phyloP scores from a whole-genome alignment of 2,888 invertebrate species.

The Andrena fulva region DNA sequence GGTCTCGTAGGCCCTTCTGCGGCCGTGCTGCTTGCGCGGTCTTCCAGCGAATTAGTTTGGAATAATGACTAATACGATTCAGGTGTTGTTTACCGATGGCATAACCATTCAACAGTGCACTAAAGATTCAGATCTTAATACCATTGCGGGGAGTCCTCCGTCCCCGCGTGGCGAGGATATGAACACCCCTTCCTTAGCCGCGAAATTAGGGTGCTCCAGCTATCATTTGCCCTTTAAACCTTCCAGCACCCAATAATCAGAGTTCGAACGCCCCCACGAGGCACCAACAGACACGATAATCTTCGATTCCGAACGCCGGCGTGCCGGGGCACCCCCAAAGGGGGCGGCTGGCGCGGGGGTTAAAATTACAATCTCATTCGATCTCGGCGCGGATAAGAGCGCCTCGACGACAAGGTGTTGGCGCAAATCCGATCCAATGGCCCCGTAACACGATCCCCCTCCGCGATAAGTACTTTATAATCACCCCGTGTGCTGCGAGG shows the following conservation, averaged over 20 bases:
- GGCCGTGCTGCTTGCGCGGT: too few relatives aligned
- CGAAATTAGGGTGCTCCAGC: too few relatives aligned
- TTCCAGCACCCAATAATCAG: background rate
- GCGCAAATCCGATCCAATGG: conserved; percentile 54
- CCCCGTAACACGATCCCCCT: conserved; percentile 61
- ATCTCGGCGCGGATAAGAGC: conserved; percentile 36
- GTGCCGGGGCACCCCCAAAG: background rate
- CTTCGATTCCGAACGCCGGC: background rate
- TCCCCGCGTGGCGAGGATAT: too few relatives aligned
- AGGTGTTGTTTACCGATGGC: too few relatives aligned
- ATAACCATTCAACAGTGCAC: too few relatives aligned
- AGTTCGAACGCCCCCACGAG: background rate
- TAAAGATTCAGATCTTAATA: too few relatives aligned
- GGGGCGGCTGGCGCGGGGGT: conserved; percentile 17
- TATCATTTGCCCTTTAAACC: background rate
- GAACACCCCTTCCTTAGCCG: too few relatives aligned
- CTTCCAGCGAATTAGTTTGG: background rate
- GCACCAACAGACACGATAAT: background rate
- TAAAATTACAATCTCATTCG: conserved; percentile 58
- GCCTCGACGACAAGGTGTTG: conserved; percentile 25
- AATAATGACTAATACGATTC: too few relatives aligned
- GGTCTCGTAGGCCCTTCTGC: background rate
- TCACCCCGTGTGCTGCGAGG: conserved; percentile 50
- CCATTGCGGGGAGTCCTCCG: too few relatives aligned
- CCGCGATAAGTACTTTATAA: conserved; percentile 70